Base-by-base conservation (phyloP, 2,888 invertebrate species). In the Spisula solida region DNA sequence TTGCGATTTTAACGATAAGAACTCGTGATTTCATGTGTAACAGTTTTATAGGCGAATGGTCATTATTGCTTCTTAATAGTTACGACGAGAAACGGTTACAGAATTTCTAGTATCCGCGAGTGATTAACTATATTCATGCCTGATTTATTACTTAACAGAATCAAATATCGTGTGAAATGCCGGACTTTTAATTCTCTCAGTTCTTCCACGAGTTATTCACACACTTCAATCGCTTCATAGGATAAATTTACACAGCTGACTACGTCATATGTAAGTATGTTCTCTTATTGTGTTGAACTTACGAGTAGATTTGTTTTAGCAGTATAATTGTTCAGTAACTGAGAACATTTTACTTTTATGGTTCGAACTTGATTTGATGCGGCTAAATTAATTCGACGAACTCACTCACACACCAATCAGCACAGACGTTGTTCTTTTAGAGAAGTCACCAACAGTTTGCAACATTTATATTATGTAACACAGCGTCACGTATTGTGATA, bases 21-120 rank as follows among this genome's bases (percentile, higher is more conserved):
- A 12, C 75, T 12, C 41, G 79, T 41, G 82, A 86, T 55, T 78
- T 92, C 90, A 89, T 88, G 92, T 92, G 92, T 90, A 89, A 92
- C 92, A 79, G 51, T 75, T 85, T 87, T 82, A 90, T 85, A 85
- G 75, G 12, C 85, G 89, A 90, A 85, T 90, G 75, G 82, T 75
- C 48, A 88, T 88, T 88, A 85, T 75, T 88, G 66, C 60, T 51
- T 83, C 85, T 85, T 85, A 34, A 81, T 70, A 80, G 70, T 79
- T 79, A 34, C 55, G 70, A 70, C 56, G 34, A 14, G 29, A 75
- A 18, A 31, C 34, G 18, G 75, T 75, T 31, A 75, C 75, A 75
- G 51, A 79, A 29, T 56, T 84, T 51, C 75, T 78, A 10, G 20
- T 48, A 25, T 80, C 47, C 80, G 75, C 47, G 80, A 48, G 25